Evolutionary conservation across 92 coral and sea anemone genomes (phyloP).

Genomic region (Chrysogorgia sp.): DNA sequence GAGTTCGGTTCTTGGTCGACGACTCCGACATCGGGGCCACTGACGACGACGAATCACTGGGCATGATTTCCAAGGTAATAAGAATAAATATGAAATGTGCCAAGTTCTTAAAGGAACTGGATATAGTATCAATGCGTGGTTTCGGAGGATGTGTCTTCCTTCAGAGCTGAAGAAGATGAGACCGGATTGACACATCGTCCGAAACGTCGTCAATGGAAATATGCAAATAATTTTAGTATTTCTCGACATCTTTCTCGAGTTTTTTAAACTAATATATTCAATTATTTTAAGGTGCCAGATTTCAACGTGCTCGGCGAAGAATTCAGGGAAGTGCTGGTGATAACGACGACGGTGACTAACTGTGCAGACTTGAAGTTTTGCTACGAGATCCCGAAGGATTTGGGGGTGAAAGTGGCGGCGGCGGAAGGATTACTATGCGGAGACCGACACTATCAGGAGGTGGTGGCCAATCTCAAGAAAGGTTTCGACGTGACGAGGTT

Average conservation of each 20-base stretch:
- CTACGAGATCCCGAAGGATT: conserved; percentile 38
- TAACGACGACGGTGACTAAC: conserved; percentile 20
- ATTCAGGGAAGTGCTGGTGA: not conserved
- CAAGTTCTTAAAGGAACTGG: too few relatives aligned
- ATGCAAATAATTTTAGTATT: too few relatives aligned
- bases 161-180: too few relatives aligned
- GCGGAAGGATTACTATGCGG: conserved; percentile 21
- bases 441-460: not conserved
- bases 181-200: too few relatives aligned
- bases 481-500: conserved; percentile 28
- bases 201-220: too few relatives aligned
- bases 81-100: too few relatives aligned
- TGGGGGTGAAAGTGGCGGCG: conserved; percentile 14
- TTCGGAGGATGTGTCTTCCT: too few relatives aligned
- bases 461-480: conserved; percentile 1
- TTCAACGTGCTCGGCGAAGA: conserved; percentile 5
- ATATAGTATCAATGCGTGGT: too few relatives aligned
- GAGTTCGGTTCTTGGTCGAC: conserved; percentile 26
- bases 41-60: not conserved
- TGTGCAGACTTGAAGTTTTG: not conserved
- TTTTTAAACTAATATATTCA: not conserved
- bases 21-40: not conserved
- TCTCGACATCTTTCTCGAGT: too few relatives aligned
- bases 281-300: not conserved
- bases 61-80: not conserved